Evolutionary conservation across 2,888 invertebrate genomes (phyloP), one percentile per base, ranked within the genome.

Genomic region (Sesamia inferens): DNA sequence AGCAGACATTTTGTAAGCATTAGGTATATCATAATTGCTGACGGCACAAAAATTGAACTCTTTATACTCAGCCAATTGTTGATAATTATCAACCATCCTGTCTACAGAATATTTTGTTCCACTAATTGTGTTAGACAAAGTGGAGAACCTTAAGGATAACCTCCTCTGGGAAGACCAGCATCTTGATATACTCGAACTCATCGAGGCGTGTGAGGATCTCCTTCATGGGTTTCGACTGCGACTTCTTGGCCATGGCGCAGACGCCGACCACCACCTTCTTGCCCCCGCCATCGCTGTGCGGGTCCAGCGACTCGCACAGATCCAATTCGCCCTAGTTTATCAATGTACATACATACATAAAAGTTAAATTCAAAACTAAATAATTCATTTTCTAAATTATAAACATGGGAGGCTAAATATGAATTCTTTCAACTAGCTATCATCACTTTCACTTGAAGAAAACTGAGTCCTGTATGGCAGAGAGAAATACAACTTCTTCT

Each of bases 181-280:
- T 98, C 96, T 98, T 98, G 90, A 99, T 98, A 94, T 99, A 99
- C 93, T 99, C 99, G 93, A 99, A 99, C 94, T 99, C 99, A 89
- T 99, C 98, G 75, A 99, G 97, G 55, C 99, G 97, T 2, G 98
- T 99, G 74, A 99, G 97, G 88, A 99, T 99, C 95, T 99, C 99
- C 92, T 98, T 98, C 99, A 99, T 99, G 19, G 99, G 99, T 94
- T 99, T 99, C 83, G 99, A 99, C 92, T 99, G 98, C 55, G 99
- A 99, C 95, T 99, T 99, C 96, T 99, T 99, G 90, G 99, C 98
- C 99, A 99, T 99, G 86, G 99, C 99, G 97, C 99, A 99, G 77
- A 99, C 98, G 81, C 99, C 99, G 88, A 99, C 99, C 92, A 99
- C 97, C 88, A 99, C 99, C 91, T 99, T 98, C 94, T 99, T 99